These are phyloP conservation scores for Silvanus unidentatus DNA, from an alignment of 2,888 invertebrate genomes.

Conservation along the genomic window DNA sequence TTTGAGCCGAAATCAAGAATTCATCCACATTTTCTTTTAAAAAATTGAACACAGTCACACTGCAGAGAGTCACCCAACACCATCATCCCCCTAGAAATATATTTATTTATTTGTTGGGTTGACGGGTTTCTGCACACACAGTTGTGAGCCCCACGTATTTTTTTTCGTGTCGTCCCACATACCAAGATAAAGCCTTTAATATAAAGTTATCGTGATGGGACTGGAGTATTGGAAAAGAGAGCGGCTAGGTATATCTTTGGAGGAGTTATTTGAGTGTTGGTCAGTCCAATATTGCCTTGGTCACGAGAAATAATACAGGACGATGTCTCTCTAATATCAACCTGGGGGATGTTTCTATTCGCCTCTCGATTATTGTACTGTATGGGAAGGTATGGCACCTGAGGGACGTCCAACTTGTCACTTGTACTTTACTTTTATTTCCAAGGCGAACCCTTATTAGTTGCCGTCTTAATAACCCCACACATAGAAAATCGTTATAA, in stretches of 20 bases:
- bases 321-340: constrained; percentile 4
- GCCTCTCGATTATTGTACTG: constrained; percentile 6
- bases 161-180: background rate
- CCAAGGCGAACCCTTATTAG: too few species aligned
- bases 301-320: constrained; percentile 4
- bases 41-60: background rate
- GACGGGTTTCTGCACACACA: too few species aligned
- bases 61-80: too few species aligned
- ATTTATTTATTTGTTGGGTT: too few species aligned
- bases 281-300: constrained; percentile 19
- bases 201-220: constrained; percentile 24
- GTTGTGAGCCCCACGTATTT: too few species aligned
- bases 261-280: constrained; percentile 17
- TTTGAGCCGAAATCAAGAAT: background rate
- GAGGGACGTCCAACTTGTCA: constrained; percentile 3
- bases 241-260: constrained; percentile 12
- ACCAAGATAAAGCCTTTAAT: constrained; percentile 18
- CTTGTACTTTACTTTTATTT: background rate
- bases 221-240: constrained; percentile 10
- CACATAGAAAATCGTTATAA: too few species aligned
- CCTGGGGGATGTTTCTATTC: constrained; percentile 2
- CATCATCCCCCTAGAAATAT: too few species aligned
- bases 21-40: background rate
- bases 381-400: constrained; percentile 4
- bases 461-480: too few species aligned